Base-by-base conservation (phyloP, 92 coral and sea anemone species). In the Umimayanthus chanpuru region DNA sequence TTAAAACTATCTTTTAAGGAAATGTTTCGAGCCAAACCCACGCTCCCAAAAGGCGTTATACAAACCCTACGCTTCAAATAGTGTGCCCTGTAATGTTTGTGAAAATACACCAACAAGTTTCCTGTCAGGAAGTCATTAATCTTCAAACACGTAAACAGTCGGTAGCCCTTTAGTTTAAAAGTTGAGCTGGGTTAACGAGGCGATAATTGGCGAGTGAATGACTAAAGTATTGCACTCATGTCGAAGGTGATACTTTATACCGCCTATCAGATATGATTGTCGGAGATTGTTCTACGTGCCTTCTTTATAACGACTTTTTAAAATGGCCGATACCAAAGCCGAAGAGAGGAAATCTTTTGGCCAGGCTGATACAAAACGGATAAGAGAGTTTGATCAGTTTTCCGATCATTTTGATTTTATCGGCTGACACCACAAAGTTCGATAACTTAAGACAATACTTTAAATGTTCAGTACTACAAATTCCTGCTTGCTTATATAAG, bases 111-210 rank as follows among this genome's bases (percentile, higher is more conserved):
- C 55, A 58, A 61, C 72, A 29, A 81, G 50, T 16, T 81, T 58
- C 40, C 85, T 81, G 36, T 81, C 85, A 81, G 85, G 85, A 81
- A 81, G 71, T 40, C 85, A 81, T 81, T 81, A 81, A 81, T 81
- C 30, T 81, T 58, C 53, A n/a, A 58, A 21, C 58, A 36, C 71
- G 73, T 56, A 14, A 81, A 81, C 50, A 58, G 85, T 81, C 85
- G 85, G 85, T 16, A 81, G 85, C 28, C 73, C 61, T 58, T 81
- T 10, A 61, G 50, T 2, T 26, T 79, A 15, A 32, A 30, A 50
- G 39, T 64, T 81, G 44, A 58, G 39, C 72, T 41, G 23, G 85
- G 85, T 30, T 81, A 81, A 81, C 85, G 70, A 81, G 85, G 85
- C 47, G 85, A 32, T 38, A 81, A 81, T 56, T 81, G 44, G 49